phyloP scores from a whole-genome alignment of 2,888 invertebrate genomes.

The Lordiphosa fenestrarum region DNA sequence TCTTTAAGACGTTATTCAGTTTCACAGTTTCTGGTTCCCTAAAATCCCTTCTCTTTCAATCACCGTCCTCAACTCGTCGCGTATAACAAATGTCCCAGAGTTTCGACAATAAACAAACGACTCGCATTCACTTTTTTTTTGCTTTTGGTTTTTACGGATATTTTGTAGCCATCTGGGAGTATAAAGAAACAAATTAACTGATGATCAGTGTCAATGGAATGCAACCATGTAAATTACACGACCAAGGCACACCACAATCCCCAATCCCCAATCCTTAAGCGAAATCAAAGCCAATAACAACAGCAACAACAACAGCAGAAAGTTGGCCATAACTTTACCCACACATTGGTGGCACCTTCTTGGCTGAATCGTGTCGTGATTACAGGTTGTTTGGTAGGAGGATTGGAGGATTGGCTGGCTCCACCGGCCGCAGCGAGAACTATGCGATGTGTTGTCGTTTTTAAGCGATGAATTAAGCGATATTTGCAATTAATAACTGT shows the following conservation, averaged over 20 bases:
- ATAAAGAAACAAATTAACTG: constrained; percentile 77
- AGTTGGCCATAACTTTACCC: constrained; percentile 39
- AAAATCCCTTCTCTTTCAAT: too few species aligned
- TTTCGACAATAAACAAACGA: constrained; percentile 55
- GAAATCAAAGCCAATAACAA: constrained; percentile 30
- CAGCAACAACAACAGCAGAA: constrained; percentile 11
- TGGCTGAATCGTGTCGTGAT: constrained; percentile 65
- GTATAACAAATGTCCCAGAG: too few species aligned
- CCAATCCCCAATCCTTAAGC: constrained; percentile 18
- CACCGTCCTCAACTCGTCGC: too few species aligned
- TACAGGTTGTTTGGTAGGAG: constrained; percentile 66
- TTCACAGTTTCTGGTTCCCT: too few species aligned
- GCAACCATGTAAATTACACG: constrained; percentile 76
- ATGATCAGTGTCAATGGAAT: constrained; percentile 79
- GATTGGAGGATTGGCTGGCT: constrained; percentile 30
- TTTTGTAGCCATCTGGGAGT: constrained; percentile 46
- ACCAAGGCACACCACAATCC: constrained; percentile 4
- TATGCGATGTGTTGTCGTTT: constrained; percentile 75
- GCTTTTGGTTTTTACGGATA: constrained; percentile 21
- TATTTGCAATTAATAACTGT: constrained; percentile 80
- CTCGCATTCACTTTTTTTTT: constrained; percentile 73
- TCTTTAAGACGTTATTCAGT: too few species aligned
- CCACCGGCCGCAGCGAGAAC: constrained; percentile 36
- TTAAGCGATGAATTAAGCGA: constrained; percentile 78
- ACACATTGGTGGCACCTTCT: constrained; percentile 13